Base-by-base conservation (phyloP, 2,113 vertebrate genomes). In the Empidonax alnorum region DNA sequence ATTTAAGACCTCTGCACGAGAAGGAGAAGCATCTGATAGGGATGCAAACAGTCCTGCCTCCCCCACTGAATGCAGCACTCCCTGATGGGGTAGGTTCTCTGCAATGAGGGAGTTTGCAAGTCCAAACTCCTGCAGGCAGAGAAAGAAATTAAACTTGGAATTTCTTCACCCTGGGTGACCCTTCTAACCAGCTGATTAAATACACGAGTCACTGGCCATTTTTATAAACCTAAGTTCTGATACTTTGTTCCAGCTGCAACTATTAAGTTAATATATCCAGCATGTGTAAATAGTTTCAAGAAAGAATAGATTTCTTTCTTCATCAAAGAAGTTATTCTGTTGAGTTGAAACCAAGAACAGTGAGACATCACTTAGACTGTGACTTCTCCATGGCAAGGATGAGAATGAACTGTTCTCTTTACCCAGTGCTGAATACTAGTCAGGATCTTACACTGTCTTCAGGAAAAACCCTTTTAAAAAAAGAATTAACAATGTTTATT, bases 31-130 rank as follows among this genome's bases (percentile, higher is more conserved):
- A 50, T 15, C 37, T 58, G 50, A 37, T 12, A 53, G 31, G 28
- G 28, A 30, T 11, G 8, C 24, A 31, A 7, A 37, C 18, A 73
- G 44, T 56, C 27, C 33, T 75, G 27, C 23, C 15, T 33, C 23
- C 42, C 4, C 12, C 69, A 44, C 33, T 25, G 24, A 62, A 50
- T 19, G 16, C 24, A 72, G 55, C 37, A 19, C 14, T 53, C 19
- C 33, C 46, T 13, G 10, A 71, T 62, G 39, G 42, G 28, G 50
- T 37, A 17, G 62, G 33, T 44, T 52, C 17, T 59, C 52, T 42
- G 37, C 1, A 1, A 5, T 6, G 18, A 67, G 22, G 15, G 28
- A 71, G 21, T 4, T 4, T 74, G 22, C 10, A 7, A 30, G 16
- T 67, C 22, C 35, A 33, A 92, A 65, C 28, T 75, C 67, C 41